Evolutionary conservation across 1,140 invertebrate species (phyloP), one percentile per base, ranked within the genome.

Genomic region (Bombus pyrosoma): DNA sequence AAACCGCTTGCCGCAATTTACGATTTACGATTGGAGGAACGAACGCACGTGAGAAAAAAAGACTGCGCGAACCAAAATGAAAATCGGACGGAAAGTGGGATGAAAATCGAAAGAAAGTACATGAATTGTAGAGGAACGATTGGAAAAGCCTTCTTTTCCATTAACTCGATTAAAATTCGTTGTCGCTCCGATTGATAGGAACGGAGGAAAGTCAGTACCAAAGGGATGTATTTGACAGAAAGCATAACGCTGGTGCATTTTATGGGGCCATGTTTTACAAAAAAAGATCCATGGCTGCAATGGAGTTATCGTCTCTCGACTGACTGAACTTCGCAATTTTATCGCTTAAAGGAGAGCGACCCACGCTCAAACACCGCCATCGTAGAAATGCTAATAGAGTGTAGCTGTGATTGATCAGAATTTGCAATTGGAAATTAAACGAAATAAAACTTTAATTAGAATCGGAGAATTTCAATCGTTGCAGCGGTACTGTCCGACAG

Each of bases 1-100:
- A 68, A 79, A 79, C 39, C 15, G n/a, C 4, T 47, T 68, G 22
- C 39, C 8, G 37, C n/a, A 78, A 78, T 78, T 78, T 78, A 64
- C n/a, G 13, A 34, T 79, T 79, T 79, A 64, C 10, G n/a, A 12
- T 47, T 13, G 62, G 1, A 1, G 39, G 43, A 62, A 41, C 15
- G 25, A 18, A 18, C 34, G 15, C 8, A 6, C 32, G 37, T 8
- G 15, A 9, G 34, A 39, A 12, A 69, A 39, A 9, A 22, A 1
- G 18, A 68, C 25, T 10, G 4, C 2, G n/a, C 4, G 28, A 15
- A 8, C 25, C 0, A 25, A 41, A 13, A 22, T 53, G 1, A 15
- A 28, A 62, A 62, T 34, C 53, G 34, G 6, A n/a, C 25, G 43
- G 6, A 53, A 28, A 3, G 22, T 25, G 9, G 1, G 1, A 41